These are phyloP conservation scores for Taxidea taxus DNA, from an alignment of 2,113 vertebrate species.

Conservation along the genomic window DNA sequence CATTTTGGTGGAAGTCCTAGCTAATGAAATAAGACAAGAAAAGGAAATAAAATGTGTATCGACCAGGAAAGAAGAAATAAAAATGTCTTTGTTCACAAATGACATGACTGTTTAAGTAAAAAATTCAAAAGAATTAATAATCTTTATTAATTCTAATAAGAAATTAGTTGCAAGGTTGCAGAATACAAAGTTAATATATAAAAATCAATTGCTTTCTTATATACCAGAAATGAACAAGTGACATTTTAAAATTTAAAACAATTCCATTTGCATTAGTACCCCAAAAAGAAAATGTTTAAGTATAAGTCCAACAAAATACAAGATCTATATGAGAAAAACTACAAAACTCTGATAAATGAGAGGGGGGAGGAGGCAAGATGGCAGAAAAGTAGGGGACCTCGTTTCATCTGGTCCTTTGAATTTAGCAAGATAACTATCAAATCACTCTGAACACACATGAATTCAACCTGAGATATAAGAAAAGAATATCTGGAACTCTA, in stretches of 20 bases:
- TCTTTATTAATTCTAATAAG: too few species aligned
- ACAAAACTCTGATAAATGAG: neutral
- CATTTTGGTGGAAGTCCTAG: neutral
- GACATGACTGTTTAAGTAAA: neutral
- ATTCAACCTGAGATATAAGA: too few species aligned
- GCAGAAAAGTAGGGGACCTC: too few species aligned
- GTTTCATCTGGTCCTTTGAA: too few species aligned
- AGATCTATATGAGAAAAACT: neutral
- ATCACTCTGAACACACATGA: too few species aligned
- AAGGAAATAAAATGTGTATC: neutral
- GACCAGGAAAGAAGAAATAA: neutral
- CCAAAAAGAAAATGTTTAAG: neutral
- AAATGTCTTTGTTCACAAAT: neutral
- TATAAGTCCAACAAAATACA: neutral
- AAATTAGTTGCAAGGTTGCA: neutral
- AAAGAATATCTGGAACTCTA: too few species aligned
- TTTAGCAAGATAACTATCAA: too few species aligned
- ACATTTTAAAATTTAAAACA: conserved; percentile 10
- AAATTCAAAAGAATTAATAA: neutral
- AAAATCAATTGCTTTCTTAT: neutral
- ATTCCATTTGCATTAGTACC: neutral
- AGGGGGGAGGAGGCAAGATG: too few species aligned
- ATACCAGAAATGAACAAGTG: neutral
- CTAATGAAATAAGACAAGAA: neutral
- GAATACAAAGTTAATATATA: neutral